Evolutionary conservation across 2,888 invertebrate species (phyloP).

Genomic region (Scelioninae gen. 1): DNA sequence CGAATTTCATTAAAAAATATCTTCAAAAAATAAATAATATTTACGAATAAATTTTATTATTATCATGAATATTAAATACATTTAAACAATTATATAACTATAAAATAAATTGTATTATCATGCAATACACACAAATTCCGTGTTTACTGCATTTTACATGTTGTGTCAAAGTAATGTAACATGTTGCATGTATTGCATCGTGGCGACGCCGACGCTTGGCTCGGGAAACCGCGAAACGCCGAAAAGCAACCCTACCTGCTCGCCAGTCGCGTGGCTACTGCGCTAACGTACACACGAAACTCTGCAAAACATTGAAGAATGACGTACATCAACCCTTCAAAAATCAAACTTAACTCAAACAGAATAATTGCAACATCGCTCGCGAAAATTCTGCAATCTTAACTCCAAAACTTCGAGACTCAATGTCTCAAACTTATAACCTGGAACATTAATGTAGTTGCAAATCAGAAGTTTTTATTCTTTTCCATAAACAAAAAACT

Average conservation of each 20-base stretch:
- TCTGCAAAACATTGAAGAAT: slow-evolving; percentile 55
- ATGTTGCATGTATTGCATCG: slow-evolving; percentile 77
- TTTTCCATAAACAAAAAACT: too few species aligned
- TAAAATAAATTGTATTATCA: not conserved
- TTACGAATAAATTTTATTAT: too few species aligned
- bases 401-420: not conserved
- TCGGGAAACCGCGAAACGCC: slow-evolving; percentile 78
- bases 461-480: too few species aligned
- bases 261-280: slow-evolving; percentile 82
- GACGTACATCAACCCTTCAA: slow-evolving; percentile 47
- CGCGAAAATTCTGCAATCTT: not conserved
- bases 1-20: too few species aligned
- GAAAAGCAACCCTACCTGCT: slow-evolving; percentile 78
- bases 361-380: not conserved
- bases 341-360: slow-evolving; percentile 30
- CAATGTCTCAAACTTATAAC: too few species aligned
- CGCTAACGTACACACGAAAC: slow-evolving; percentile 79
- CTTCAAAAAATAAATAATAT: too few species aligned
- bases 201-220: slow-evolving; percentile 80
- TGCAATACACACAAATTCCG: too few species aligned
- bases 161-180: slow-evolving; percentile 72
- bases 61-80: not conserved
- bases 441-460: too few species aligned
- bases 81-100: not conserved
- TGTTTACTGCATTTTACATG: slow-evolving; percentile 29